Percentiles rank a stretch among this genome's conserved stretches.
These are phyloP conservation scores for Callosobruchus maculatus DNA, from an alignment of 2,888 invertebrate genomes.

Conservation along the genomic window DNA sequence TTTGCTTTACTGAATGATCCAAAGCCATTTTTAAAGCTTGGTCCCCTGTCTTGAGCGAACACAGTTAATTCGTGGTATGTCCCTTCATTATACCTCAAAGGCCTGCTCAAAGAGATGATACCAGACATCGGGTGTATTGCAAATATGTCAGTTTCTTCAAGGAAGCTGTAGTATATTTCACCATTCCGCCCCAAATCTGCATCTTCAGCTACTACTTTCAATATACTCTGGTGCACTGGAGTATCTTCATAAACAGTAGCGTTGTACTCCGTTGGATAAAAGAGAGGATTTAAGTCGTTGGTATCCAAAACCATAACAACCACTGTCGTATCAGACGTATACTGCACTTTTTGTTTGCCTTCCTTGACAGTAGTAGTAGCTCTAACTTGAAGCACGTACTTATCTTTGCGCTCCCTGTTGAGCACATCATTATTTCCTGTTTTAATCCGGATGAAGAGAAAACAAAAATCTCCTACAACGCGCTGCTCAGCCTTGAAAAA, in stretches of 20 bases:
- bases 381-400: conserved; percentile 74
- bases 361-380: conserved; percentile 62
- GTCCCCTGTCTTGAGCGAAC: conserved; percentile 83
- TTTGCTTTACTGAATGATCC: conserved; percentile 67
- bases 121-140: conserved; percentile 92
- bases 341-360: conserved; percentile 56
- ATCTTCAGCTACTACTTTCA: conserved; percentile 84
- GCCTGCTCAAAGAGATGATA: conserved; percentile 76
- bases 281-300: conserved; percentile 91
- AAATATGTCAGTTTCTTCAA: conserved; percentile 77
- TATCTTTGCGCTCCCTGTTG: conserved; percentile 87
- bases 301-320: conserved; percentile 74
- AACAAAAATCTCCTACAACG: conserved; percentile 91
- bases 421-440: conserved; percentile 84
- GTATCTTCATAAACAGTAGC: conserved; percentile 85
- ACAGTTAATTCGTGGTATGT: conserved; percentile 72
- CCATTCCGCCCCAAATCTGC: conserved; percentile 95
- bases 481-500: conserved; percentile 91
- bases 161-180: conserved; percentile 93
- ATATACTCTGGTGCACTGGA: conserved; percentile 76
- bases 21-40: conserved; percentile 52
- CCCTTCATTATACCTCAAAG: conserved; percentile 67
- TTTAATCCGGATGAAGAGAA: conserved; percentile 83
- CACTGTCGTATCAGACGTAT: conserved; percentile 73
- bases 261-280: conserved; percentile 86